These are phyloP conservation scores for Resseliella maxima DNA, from an alignment of 2,888 invertebrate species.

Conservation along the genomic window DNA sequence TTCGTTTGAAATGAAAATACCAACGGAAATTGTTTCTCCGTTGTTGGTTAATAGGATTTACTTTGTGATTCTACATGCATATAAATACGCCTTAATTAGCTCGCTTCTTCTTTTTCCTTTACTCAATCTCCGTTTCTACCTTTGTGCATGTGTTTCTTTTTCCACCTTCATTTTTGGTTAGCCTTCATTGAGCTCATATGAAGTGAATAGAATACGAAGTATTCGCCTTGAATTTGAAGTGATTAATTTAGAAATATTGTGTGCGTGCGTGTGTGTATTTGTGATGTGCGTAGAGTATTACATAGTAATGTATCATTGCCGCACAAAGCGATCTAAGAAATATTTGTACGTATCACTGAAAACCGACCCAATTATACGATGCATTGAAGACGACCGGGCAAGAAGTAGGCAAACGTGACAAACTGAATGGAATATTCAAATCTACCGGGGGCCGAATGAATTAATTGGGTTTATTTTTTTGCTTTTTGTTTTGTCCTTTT, in stretches of 20 bases:
- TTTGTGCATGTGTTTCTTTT: not conserved
- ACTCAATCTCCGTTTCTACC: not conserved
- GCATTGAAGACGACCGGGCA: not conserved
- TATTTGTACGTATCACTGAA: not conserved
- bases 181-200: constrained; percentile 1
- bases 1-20: not conserved
- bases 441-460: not conserved
- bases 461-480: constrained; percentile 49
- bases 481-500: not conserved
- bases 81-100: constrained; percentile 55
- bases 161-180: not conserved
- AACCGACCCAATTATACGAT: constrained; percentile 10
- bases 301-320: not conserved
- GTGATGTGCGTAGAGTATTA: not conserved
- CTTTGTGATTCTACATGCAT: constrained; percentile 15
- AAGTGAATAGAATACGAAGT: not conserved
- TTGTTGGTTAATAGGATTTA: constrained; percentile 50
- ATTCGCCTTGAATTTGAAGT: constrained; percentile 51
- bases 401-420: constrained; percentile 1
- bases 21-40: constrained; percentile 6
- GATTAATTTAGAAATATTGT: not conserved
- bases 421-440: constrained; percentile 8
- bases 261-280: not conserved
- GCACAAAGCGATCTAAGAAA: not conserved
- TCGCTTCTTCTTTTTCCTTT: not conserved